Evolutionary conservation across 2,113 vertebrate species (phyloP).

Genomic region (Onychostruthus taczanowskii): DNA sequence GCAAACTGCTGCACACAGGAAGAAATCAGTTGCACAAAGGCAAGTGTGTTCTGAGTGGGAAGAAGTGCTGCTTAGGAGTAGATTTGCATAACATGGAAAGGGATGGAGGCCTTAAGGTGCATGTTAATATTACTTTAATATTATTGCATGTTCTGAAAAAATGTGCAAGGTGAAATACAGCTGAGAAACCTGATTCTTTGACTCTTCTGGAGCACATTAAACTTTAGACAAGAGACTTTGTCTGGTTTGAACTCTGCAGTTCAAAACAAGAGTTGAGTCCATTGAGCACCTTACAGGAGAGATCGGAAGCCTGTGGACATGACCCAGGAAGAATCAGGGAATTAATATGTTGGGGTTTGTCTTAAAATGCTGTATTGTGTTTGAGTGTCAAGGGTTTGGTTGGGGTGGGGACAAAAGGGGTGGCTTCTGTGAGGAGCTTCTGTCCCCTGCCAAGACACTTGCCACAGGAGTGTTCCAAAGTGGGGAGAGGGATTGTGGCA

Average conservation of each 20-base stretch:
- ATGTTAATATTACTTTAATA: not conserved
- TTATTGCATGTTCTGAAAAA: not conserved
- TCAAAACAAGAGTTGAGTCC: not conserved
- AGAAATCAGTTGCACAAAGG: not conserved
- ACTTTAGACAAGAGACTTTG: not conserved
- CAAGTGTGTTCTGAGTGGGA: not conserved
- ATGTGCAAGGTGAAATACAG: not conserved
- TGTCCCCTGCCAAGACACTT: not conserved
- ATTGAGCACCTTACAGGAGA: not conserved
- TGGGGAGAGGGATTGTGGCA: rapidly evolving
- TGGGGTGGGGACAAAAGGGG: rapidly evolving
- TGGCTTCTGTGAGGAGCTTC: not conserved
- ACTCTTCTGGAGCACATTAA: not conserved
- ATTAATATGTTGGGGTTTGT: not conserved
- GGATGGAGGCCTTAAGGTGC: not conserved
- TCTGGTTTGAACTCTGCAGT: not conserved
- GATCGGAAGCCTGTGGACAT: rapidly evolving
- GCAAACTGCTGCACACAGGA: not conserved
- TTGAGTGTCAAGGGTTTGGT: not conserved
- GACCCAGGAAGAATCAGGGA: not conserved
- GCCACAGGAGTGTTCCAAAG: not conserved
- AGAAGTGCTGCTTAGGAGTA: not conserved
- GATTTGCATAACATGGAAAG: not conserved
- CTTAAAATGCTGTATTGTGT: not conserved
- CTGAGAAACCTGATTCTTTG: not conserved